Percentiles rank a stretch among this genome's conserved stretches.
Evolutionary conservation across 2,888 invertebrate species (phyloP).

Genomic region (Heliconius hortense): DNA sequence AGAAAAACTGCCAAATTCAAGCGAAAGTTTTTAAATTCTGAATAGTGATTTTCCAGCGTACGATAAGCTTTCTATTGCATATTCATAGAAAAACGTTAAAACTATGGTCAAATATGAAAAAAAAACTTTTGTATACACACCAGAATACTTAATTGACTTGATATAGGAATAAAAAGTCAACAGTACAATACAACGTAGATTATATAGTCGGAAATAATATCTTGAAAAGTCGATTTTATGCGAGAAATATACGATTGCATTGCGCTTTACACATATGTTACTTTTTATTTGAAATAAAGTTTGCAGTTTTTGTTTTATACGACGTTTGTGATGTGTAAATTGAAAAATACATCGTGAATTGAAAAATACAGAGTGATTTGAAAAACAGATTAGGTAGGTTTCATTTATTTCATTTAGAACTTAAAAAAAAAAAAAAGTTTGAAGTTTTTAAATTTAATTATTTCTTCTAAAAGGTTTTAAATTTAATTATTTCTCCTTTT

Average conservation of each 20-base stretch:
- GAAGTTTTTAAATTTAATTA: no score
- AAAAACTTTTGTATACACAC: conserved; percentile 4
- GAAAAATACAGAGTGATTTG: no score
- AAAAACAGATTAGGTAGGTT: no score
- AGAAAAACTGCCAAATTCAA: not conserved
- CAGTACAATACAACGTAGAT: not conserved
- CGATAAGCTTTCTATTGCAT: conserved; percentile 13
- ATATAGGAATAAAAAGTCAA: not conserved
- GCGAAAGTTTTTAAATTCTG: not conserved
- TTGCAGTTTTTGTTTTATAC: no score
- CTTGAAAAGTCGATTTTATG: not conserved
- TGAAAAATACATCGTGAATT: no score
- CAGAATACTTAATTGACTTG: not conserved
- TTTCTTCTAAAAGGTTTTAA: no score
- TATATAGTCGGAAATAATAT: conserved; percentile 1
- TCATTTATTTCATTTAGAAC: no score
- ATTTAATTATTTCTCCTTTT: no score
- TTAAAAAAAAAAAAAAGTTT: no score
- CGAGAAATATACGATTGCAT: not conserved
- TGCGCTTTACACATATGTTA: no score
- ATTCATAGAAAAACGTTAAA: conserved; percentile 15
- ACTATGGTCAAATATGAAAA: conserved; percentile 1
- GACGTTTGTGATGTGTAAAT: no score
- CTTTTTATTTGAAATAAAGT: no score
- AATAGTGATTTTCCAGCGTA: not conserved